phyloP scores from a whole-genome alignment of 1,140 invertebrate species.

The Cotesia glomerata region DNA sequence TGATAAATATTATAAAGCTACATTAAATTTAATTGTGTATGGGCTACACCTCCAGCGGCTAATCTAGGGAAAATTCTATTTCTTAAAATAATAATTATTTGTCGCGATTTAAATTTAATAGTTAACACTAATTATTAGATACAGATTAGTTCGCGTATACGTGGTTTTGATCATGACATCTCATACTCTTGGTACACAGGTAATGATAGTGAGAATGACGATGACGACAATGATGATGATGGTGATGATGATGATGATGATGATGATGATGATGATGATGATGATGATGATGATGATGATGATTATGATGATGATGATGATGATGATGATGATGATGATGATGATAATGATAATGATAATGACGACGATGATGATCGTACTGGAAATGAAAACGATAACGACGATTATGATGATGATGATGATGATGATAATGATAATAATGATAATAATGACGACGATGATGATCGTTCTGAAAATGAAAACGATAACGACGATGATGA shows the following conservation, averaged over 20 bases:
- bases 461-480: slow-evolving; percentile 53
- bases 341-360: slow-evolving; percentile 42
- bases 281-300: slow-evolving; percentile 40
- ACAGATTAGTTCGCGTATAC: not conserved
- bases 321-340: slow-evolving; percentile 39
- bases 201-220: slow-evolving; percentile 53
- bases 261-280: slow-evolving; percentile 45
- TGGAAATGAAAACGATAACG: slow-evolving; percentile 43
- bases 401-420: slow-evolving; percentile 36
- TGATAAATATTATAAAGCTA: not conserved
- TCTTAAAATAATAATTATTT: not conserved
- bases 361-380: slow-evolving; percentile 42
- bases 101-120: not conserved
- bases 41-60: slow-evolving; percentile 29
- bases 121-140: not conserved
- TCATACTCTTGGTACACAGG: slow-evolving; percentile 54
- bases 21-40: slow-evolving; percentile 7
- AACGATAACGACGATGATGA: slow-evolving; percentile 54
- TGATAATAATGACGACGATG: slow-evolving; percentile 39
- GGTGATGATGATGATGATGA: slow-evolving; percentile 54
- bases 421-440: slow-evolving; percentile 40
- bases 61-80: not conserved
- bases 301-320: slow-evolving; percentile 41
- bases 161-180: slow-evolving; percentile 33
- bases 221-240: slow-evolving; percentile 50